Evolutionary conservation across 2,113 vertebrate genomes (phyloP).

Genomic region (Psammodynastes pulverulentus): DNA sequence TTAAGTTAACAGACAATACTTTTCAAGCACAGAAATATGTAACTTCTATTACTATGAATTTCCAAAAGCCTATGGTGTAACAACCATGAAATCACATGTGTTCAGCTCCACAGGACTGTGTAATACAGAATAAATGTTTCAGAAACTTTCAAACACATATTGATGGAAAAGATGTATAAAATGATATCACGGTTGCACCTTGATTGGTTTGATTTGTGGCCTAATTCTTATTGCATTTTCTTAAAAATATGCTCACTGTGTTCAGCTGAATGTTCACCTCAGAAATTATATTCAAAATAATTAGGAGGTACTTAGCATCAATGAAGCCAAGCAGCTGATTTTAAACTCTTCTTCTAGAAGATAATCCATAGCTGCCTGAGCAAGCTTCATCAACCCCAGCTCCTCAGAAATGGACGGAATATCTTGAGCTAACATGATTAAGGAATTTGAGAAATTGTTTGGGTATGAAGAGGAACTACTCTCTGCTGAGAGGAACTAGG

Average conservation of each 20-base stretch:
- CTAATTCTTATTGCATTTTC: neutral
- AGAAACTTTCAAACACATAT: neutral
- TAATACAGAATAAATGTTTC: neutral
- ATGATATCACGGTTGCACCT: neutral
- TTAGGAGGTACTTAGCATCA: neutral
- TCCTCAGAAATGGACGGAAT: neutral
- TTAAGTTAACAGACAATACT: neutral
- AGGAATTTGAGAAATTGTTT: neutral
- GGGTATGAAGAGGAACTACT: neutral
- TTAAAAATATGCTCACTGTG: neutral
- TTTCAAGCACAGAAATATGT: neutral
- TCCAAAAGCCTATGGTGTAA: neutral
- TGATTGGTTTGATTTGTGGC: neutral
- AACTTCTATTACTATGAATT: neutral
- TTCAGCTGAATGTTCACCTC: neutral
- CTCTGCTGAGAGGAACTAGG: neutral
- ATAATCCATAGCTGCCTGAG: neutral
- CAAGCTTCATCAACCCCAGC: neutral
- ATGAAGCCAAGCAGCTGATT: neutral
- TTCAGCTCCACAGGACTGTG: neutral
- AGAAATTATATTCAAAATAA: neutral
- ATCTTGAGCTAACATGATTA: neutral
- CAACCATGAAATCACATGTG: slow-evolving; percentile 4
- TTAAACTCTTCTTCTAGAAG: neutral
- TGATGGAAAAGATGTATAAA: neutral